These are phyloP conservation scores for Dynastes tityus DNA, from an alignment of 2,888 invertebrate species.

Conservation along the genomic window DNA sequence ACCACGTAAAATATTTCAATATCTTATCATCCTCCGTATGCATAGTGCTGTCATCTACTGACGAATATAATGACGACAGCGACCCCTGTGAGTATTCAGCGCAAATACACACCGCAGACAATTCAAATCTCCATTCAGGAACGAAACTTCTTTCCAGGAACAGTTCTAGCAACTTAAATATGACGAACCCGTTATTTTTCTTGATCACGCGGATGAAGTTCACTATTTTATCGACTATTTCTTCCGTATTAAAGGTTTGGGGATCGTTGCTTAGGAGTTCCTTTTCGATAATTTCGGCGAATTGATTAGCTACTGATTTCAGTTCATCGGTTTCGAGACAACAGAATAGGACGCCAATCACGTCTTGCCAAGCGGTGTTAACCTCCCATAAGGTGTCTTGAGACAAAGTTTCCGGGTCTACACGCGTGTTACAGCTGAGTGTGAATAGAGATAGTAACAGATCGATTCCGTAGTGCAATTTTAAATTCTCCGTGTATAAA, in stretches of 20 bases:
- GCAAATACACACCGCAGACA: conserved; percentile 58
- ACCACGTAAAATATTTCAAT: conserved; percentile 64
- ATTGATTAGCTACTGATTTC: conserved; percentile 62
- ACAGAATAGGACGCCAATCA: conserved; percentile 65
- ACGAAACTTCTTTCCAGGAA: conserved; percentile 61
- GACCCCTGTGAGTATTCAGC: conserved; percentile 63
- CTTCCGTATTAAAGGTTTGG: conserved; percentile 41
- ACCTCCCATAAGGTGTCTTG: conserved; percentile 74
- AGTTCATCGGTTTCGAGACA: conserved; percentile 59
- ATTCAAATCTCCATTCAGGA: conserved; percentile 51
- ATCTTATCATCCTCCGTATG: conserved; percentile 58
- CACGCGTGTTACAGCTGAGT: conserved; percentile 68
- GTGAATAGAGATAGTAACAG: conserved; percentile 71
- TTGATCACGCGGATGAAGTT: conserved; percentile 61
- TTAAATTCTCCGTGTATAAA: conserved; percentile 70
- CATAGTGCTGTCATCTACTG: conserved; percentile 48
- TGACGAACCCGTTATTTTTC: conserved; percentile 58
- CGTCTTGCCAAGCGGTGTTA: conserved; percentile 75
- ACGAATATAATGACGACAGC: conserved; percentile 59
- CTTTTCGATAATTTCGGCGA: conserved; percentile 64
- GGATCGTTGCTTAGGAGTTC: conserved; percentile 59
- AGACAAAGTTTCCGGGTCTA: conserved; percentile 67
- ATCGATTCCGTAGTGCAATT: conserved; percentile 67
- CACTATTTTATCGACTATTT: conserved; percentile 59
- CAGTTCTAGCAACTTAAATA: conserved; percentile 58